These are phyloP conservation scores for Lottia scabra DNA, from an alignment of 2,888 invertebrate species.

Conservation along the genomic window DNA sequence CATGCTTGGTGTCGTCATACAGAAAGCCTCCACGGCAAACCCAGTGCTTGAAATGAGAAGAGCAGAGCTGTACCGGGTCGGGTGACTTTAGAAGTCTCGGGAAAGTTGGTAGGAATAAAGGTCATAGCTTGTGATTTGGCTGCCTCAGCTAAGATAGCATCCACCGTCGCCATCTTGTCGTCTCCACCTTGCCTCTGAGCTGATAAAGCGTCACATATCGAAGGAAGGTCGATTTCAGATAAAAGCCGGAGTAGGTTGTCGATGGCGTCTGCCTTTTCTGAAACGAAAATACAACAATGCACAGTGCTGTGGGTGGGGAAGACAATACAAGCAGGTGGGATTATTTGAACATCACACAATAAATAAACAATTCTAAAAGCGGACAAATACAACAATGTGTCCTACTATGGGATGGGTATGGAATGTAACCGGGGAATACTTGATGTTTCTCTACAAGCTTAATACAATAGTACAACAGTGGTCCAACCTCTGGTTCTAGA, in stretches of 20 bases:
- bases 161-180: constrained; percentile 5
- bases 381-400: too few species aligned
- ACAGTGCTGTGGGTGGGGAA: neutral
- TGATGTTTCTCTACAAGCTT: too few species aligned
- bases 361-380: too few species aligned
- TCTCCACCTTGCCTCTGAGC: constrained; percentile 13
- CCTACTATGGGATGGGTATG: too few species aligned
- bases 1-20: too few species aligned
- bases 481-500: too few species aligned
- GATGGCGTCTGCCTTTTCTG: constrained; percentile 27
- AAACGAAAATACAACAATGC: constrained; percentile 4
- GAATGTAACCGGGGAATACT: too few species aligned
- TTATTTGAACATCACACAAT: too few species aligned
- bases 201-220: constrained; percentile 28
- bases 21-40: too few species aligned
- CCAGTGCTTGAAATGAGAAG: too few species aligned
- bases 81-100: neutral
- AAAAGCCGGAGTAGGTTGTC: constrained; percentile 29
- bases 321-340: too few species aligned
- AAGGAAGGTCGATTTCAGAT: constrained; percentile 32
- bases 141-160: constrained; percentile 17
- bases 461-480: too few species aligned
- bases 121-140: constrained; percentile 10
- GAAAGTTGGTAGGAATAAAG: neutral
- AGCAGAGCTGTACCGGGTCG: neutral